phyloP scores from a whole-genome alignment of 2,888 invertebrate genomes.

The Flexamia atlantica region DNA sequence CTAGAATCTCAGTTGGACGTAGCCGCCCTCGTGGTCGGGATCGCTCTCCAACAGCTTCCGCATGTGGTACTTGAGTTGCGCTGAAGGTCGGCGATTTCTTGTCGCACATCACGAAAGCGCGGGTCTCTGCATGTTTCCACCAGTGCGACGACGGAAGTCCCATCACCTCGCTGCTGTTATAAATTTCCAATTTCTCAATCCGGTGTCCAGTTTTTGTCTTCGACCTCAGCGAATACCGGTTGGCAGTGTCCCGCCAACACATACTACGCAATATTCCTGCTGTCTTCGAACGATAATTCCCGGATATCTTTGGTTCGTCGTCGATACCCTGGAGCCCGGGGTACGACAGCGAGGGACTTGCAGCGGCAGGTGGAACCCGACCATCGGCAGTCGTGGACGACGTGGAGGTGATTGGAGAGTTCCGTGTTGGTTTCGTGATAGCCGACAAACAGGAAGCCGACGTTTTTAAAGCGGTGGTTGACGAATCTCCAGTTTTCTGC shows the following conservation, averaged over 20 bases:
- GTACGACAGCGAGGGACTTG: no score
- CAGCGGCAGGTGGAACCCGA: no score
- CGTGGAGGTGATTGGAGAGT: background rate
- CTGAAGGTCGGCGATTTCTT: background rate
- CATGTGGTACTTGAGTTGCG: background rate
- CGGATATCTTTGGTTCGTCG: constrained; percentile 14
- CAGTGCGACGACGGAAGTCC: background rate
- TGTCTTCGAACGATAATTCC: constrained; percentile 16
- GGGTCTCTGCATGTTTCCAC: constrained; percentile 11
- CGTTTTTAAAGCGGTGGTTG: background rate
- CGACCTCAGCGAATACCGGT: constrained; percentile 36
- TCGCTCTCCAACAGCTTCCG: no score
- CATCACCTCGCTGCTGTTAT: background rate
- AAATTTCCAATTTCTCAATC: constrained; percentile 8
- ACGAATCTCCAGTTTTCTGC: background rate
- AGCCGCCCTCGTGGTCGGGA: constrained; percentile 4
- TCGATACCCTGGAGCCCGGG: background rate
- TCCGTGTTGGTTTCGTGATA: background rate
- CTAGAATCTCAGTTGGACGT: constrained; percentile 8
- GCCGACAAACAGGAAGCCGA: background rate
- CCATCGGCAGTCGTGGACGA: no score
- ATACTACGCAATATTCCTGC: constrained; percentile 10
- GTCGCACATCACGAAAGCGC: constrained; percentile 28
- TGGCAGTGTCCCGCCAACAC: no score
- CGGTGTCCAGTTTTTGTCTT: background rate